Conservation (phyloP, 2,888 invertebrate genomes). For the Diabrotica balteata region DNA sequence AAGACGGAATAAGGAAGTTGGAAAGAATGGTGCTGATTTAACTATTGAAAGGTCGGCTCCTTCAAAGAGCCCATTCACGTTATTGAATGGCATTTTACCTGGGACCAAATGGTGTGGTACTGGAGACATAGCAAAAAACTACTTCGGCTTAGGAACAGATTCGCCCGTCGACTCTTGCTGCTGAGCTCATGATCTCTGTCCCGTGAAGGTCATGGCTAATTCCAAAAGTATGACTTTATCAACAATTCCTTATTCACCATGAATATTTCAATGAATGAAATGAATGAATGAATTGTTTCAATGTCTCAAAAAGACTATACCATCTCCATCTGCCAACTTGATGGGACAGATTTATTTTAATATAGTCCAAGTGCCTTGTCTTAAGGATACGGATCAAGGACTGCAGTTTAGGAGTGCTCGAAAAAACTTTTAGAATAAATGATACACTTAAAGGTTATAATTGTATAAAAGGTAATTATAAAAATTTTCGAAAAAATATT, state of each 20-base stretch:
- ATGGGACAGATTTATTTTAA: conserved; percentile 90
- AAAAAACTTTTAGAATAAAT: conserved; percentile 44
- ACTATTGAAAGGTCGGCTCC: conserved; percentile 55
- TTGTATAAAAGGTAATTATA: too few relatives aligned
- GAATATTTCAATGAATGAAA: too few relatives aligned
- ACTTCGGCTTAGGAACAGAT: conserved; percentile 83
- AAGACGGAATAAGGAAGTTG: conserved; percentile 56
- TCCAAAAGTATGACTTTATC: conserved; percentile 79
- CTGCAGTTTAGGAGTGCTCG: conserved; percentile 39
- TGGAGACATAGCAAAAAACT: conserved; percentile 84
- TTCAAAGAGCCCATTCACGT: conserved; percentile 70
- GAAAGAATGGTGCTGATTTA: conserved; percentile 25
- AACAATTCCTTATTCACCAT: conserved; percentile 88
- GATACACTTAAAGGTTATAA: not conserved
- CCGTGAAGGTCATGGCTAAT: conserved; percentile 77
- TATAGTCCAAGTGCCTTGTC: conserved; percentile 76
- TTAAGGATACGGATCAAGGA: conserved; percentile 65
- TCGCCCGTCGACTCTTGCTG: conserved; percentile 82
- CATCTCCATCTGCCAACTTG: conserved; percentile 72
- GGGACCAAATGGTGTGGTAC: conserved; percentile 94
- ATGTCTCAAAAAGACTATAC: conserved; percentile 74
- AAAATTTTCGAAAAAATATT: too few relatives aligned
- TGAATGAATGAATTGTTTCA: conserved; percentile 77
- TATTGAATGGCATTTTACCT: conserved; percentile 83
- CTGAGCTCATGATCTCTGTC: conserved; percentile 89